Evolutionary conservation across 2,797 vertebrate species (phyloP), one percentile per base, ranked within the genome.

Genomic region (Leuciscus waleckii): DNA sequence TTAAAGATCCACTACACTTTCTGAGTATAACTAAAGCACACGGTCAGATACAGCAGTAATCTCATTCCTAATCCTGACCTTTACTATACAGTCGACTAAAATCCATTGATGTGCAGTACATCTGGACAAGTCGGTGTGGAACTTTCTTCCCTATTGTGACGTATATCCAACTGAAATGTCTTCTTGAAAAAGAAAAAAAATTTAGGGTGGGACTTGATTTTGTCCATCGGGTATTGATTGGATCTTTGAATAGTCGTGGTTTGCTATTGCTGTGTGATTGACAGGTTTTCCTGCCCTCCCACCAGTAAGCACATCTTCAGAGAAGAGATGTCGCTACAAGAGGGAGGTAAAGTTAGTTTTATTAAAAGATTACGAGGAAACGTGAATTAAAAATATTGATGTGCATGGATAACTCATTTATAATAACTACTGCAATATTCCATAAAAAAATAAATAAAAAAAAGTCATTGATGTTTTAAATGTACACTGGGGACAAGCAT

Each of bases 1-100:
- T 79, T 85, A 80, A 75, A 81, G 73, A 84, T 71, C 61, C 74
- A 56, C 23, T 35, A 75, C 46, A 83, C 67, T 23, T 68, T 16
- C 54, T 2, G 37, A 56, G 19, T 82, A 61, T 21, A 82, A n/a
- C 35, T 56, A 39, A 39, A 76, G 43, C 7, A 11, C n/a, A 23
- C 5, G 2, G 19, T 78, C 77, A 41, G 54, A 70, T 41, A 46
- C 54, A 26, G n/a, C 56, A 17, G 54, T 32, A 67, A 65, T 75
- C 56, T 10, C 8, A 63, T 21, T 63, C 41, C 39, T 63, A 51
- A 83, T 35, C 19, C 29, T 75, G 58, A 26, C 71, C 23, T 75
- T 75, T 46, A 23, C 51, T 58, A 19, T 21, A 58, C 16, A 61
- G 23, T 10, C 4, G 7, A 37, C 29, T 56, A 51, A 74, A 74